Conservation (phyloP, 2,113 vertebrate genomes). For the Neolamprologus devosi region DNA sequence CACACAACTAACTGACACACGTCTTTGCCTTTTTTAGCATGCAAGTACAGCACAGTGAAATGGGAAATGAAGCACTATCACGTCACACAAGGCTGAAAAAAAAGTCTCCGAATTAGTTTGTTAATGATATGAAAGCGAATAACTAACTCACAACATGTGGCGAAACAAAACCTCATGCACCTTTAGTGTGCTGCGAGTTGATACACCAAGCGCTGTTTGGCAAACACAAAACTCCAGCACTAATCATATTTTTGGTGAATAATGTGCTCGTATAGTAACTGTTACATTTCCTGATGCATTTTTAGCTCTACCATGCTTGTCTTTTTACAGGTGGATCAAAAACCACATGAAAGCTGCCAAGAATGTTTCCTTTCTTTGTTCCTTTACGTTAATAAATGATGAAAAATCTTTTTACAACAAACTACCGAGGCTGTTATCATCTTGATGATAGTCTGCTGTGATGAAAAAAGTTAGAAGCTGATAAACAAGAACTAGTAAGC, state of each 20-base stretch:
- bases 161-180: slow-evolving; percentile 3
- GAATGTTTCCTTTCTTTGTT: not conserved
- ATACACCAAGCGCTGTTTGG: not conserved
- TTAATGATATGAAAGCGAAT: not conserved
- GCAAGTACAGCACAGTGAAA: slow-evolving; percentile 16
- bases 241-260: not conserved
- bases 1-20: not conserved
- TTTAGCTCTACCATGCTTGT: not conserved
- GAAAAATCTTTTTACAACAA: not conserved
- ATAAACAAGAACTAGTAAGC: not conserved
- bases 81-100: not conserved
- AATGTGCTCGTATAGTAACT: not conserved
- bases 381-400: not conserved
- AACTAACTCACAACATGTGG: not conserved
- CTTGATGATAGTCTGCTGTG: not conserved
- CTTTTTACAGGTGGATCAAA: not conserved
- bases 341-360: not conserved
- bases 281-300: not conserved
- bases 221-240: not conserved
- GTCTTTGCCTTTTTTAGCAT: not conserved
- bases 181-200: not conserved
- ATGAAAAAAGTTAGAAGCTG: not conserved
- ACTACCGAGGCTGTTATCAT: not conserved
- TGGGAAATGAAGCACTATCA: not conserved
- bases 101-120: not conserved